Evolutionary conservation across 2,113 vertebrate genomes (phyloP).

Genomic region (Pungitius pungitius): DNA sequence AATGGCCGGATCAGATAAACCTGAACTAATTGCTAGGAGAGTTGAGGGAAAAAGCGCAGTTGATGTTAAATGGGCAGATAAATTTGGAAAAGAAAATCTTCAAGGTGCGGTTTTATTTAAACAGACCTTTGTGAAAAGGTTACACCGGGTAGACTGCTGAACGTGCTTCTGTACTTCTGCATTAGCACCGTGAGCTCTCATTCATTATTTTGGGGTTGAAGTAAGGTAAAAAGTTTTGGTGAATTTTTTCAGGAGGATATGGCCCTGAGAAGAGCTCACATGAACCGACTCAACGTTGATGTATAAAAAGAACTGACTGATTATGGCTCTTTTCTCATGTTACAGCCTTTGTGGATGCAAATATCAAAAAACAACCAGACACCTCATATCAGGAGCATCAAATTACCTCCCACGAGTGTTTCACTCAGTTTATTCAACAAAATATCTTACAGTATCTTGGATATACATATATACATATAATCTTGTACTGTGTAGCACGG

Average conservation of each 20-base stretch:
- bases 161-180: not conserved
- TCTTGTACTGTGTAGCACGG: slow-evolving; percentile 63
- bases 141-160: not conserved
- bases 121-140: not conserved
- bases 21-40: not conserved
- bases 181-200: slow-evolving; percentile 4
- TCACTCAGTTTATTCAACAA: slow-evolving; percentile 87
- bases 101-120: slow-evolving; percentile 1
- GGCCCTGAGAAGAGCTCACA: slow-evolving; percentile 20
- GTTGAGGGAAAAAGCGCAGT: not conserved
- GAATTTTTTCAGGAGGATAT: slow-evolving; percentile 23
- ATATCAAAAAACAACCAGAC: slow-evolving; percentile 27
- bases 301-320: not conserved
- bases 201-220: slow-evolving; percentile 48
- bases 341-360: slow-evolving; percentile 3
- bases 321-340: not conserved
- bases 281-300: not conserved
- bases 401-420: slow-evolving; percentile 51
- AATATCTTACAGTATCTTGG: slow-evolving; percentile 86
- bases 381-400: not conserved
- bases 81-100: slow-evolving; percentile 14
- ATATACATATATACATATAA: slow-evolving; percentile 88
- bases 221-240: slow-evolving; percentile 12
- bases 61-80: not conserved
- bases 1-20: not conserved